Conservation (phyloP, 92 coral and sea anemone genomes). For the Chrysogorgia sp. region DNA sequence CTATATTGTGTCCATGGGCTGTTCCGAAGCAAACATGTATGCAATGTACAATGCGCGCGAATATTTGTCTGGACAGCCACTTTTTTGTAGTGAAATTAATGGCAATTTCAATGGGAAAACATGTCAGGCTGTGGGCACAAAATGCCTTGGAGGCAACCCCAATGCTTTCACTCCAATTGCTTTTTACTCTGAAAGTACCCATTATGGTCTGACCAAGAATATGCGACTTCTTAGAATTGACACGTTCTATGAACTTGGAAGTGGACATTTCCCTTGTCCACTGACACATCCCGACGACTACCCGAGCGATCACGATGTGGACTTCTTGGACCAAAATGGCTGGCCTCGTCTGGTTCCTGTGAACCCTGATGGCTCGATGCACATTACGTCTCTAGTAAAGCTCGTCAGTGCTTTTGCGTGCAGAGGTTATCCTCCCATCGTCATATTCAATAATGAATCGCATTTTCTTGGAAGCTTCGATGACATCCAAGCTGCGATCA, state of each 20-base stretch:
- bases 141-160: background rate
- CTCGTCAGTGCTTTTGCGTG: background rate
- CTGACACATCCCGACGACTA: background rate
- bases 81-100: background rate
- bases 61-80: background rate
- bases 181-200: background rate
- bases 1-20: background rate
- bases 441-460: background rate
- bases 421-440: constrained; percentile 1
- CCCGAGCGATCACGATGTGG: background rate
- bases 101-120: too few relatives aligned
- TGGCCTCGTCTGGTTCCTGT: background rate
- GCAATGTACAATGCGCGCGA: background rate
- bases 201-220: background rate
- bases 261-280: background rate
- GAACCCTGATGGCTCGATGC: background rate
- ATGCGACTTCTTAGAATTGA: background rate
- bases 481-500: background rate
- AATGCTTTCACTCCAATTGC: background rate
- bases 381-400: background rate
- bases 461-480: background rate
- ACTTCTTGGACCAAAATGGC: background rate
- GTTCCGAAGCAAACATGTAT: background rate
- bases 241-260: background rate
- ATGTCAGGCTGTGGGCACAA: background rate